phyloP scores from a whole-genome alignment of 2,888 invertebrate genomes.

The Craniophora ligustri region DNA sequence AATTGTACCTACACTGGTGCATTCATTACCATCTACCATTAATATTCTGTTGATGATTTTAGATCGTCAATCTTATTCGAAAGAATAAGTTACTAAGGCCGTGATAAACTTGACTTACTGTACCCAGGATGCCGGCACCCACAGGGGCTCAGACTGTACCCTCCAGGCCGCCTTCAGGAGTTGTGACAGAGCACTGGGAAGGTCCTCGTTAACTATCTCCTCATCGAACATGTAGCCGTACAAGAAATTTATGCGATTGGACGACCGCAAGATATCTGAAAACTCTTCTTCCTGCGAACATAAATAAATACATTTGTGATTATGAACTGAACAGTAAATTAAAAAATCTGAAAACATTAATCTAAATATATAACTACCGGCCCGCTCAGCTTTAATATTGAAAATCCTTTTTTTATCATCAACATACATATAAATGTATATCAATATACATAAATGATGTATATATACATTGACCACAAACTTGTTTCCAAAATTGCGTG shows the following conservation, averaged over 20 bases:
- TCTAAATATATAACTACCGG: too few species aligned
- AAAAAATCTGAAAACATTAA: too few species aligned
- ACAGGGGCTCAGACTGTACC: conserved; percentile 97
- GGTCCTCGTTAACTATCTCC: conserved; percentile 96
- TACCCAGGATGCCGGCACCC: conserved; percentile 99
- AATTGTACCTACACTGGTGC: conserved; percentile 35
- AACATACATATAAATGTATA: too few species aligned
- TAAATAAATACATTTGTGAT: not conserved
- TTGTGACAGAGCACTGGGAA: conserved; percentile 95
- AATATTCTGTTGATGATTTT: not conserved
- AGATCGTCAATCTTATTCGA: not conserved
- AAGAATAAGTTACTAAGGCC: not conserved
- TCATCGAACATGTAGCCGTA: conserved; percentile 98
- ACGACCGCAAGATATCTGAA: conserved; percentile 94
- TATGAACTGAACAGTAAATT: too few species aligned
- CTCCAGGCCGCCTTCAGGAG: conserved; percentile 94
- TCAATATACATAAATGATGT: too few species aligned
- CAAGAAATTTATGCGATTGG: conserved; percentile 95
- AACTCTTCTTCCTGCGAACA: conserved; percentile 95
- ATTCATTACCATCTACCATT: conserved; percentile 7
- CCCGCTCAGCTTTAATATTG: too few species aligned
- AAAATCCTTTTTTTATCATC: too few species aligned
- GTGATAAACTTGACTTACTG: conserved; percentile 87
- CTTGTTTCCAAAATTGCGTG: too few species aligned
- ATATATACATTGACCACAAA: too few species aligned